Percentiles rank a stretch among this genome's conserved stretches.
Conservation (phyloP, 2,797 vertebrate genomes). For the Danio aesculapii region DNA sequence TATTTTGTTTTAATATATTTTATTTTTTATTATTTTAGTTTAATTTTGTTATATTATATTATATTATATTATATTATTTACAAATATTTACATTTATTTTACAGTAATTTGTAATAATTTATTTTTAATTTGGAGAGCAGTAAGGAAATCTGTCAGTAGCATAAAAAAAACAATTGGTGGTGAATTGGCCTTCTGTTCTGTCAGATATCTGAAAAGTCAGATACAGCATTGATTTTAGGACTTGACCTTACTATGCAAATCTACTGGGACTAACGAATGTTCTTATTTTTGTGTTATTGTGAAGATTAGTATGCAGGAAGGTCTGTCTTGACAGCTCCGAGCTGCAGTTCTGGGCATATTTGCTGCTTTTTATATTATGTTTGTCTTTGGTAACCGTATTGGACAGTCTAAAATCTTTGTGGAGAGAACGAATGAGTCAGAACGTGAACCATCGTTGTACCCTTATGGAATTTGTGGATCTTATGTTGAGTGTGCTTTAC, state of each 20-base stretch:
- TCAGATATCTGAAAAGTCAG: conserved; percentile 32
- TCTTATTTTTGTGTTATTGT: background rate
- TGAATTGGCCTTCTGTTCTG: conserved; percentile 11
- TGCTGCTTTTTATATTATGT: background rate
- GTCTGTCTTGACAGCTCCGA: background rate
- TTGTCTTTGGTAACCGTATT: background rate
- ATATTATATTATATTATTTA: too few relatives aligned
- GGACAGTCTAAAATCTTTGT: background rate
- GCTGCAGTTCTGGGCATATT: background rate
- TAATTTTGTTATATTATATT: too few relatives aligned
- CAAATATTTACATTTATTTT: too few relatives aligned
- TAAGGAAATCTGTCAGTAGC: background rate
- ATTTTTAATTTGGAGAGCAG: background rate
- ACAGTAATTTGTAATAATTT: background rate
- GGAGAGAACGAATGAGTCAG: background rate
- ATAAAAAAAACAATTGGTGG: background rate
- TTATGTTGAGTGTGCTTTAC: background rate
- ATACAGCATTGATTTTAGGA: conserved; percentile 50
- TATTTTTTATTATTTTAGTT: background rate
- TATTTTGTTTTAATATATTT: background rate
- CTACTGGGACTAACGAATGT: background rate
- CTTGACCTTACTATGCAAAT: conserved; percentile 1
- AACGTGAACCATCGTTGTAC: background rate
- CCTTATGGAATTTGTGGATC: background rate
- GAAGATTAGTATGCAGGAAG: background rate